Evolutionary conservation across 2,797 vertebrate species (phyloP).

Genomic region (Knipowitschia caucasica): DNA sequence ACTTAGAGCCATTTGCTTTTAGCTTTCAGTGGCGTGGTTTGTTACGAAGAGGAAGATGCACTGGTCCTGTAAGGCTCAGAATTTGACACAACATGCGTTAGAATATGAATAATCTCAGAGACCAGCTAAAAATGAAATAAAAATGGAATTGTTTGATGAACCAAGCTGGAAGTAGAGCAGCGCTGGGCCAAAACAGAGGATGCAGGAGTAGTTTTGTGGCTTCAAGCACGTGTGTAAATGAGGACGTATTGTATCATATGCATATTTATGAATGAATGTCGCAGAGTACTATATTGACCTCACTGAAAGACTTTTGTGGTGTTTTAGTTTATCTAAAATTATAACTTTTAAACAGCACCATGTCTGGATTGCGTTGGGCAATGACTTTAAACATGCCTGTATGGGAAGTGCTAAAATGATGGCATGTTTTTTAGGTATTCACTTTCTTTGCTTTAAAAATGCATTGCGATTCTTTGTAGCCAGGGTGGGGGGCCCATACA

Average conservation of each 20-base stretch:
- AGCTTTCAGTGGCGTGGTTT: constrained; percentile 68
- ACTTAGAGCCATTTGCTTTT: constrained; percentile 75
- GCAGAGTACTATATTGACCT: neutral
- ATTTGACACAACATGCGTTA: constrained; percentile 83
- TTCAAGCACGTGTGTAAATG: too few species aligned
- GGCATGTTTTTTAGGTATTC: constrained; percentile 67
- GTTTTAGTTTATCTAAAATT: constrained; percentile 19
- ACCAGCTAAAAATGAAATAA: constrained; percentile 4
- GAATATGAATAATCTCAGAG: constrained; percentile 81
- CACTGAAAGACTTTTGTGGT: neutral
- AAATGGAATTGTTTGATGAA: too few species aligned
- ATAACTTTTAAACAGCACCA: constrained; percentile 8
- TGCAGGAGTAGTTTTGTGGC: neutral
- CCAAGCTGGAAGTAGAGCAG: too few species aligned
- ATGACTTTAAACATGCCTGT: constrained; percentile 79
- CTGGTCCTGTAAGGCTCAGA: constrained; percentile 84
- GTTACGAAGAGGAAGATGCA: constrained; percentile 79
- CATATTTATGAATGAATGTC: neutral
- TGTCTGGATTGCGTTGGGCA: constrained; percentile 11
- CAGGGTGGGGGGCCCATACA: constrained; percentile 78
- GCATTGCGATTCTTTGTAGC: constrained; percentile 81
- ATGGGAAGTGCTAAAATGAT: constrained; percentile 60
- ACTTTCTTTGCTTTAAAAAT: constrained; percentile 67
- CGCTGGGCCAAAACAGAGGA: too few species aligned
- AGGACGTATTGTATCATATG: too few species aligned